Base-by-base conservation (phyloP, 2,113 vertebrate species). In the Pollimyrus isidori region DNA sequence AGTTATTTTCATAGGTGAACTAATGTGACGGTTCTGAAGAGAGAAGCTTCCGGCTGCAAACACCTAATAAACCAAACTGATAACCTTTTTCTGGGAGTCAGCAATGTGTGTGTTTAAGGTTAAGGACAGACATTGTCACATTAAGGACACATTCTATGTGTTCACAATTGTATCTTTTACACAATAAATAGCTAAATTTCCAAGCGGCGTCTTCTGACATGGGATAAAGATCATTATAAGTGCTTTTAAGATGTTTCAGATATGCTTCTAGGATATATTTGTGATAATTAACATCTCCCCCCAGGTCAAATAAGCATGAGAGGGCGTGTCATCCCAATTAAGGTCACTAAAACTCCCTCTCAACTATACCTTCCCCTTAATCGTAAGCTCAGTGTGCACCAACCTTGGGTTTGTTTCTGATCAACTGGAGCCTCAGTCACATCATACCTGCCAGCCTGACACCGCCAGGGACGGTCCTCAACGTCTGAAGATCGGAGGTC, bases 291-390 rank as follows among this genome's bases (percentile, higher is more conserved):
- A 10, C 48, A n/a, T 26, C 42, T 6, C 53, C 30, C 62, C 35
- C 35, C 15, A 80, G 73, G 19, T 80, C 86, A 53, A 35, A 35
- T 76, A 87, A 91, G 89, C 87, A 88, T 76, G 2, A 90, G 93
- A 94, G 93, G 95, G 95, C 91, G 95, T 95, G 94, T 94, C 62
- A 49, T 88, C 39, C 30, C 39, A 23, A 5, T 35, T 50, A 76
- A 19, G 3, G 87, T 92, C 93, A 35, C 92, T 92, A 89, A 48
- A 30, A 92, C 93, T 53, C 93, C 94, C 93, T 93, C 94, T 94
- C 94, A 94, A 89, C 49, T 26, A 10, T 56, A 89, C 92, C 91
- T 90, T 92, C 91, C 91, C 93, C 89, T 89, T 85, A 91, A 93
- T 93, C 93, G 92, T 89, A 91, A 93, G 93, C 91, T 92, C 93